phyloP scores from a whole-genome alignment of 2,113 vertebrate genomes.

The Myotis lucifugus region DNA sequence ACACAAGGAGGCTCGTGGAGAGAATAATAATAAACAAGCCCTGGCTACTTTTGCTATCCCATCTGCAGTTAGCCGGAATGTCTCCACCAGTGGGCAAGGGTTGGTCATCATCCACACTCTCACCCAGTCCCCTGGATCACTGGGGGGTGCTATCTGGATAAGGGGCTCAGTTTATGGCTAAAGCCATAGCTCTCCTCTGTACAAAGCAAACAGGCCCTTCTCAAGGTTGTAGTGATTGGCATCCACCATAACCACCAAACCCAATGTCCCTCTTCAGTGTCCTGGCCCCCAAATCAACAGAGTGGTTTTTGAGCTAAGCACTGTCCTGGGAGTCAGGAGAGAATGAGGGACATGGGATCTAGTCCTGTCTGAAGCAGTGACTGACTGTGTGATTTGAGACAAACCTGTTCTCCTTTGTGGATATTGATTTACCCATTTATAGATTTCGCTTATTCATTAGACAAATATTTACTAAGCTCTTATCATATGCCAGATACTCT shows the following conservation, averaged over 20 bases:
- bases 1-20: neutral
- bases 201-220: neutral
- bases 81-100: neutral
- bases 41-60: neutral
- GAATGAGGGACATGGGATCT: neutral
- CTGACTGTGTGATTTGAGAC: neutral
- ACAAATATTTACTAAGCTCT: neutral
- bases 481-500: neutral
- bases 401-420: neutral
- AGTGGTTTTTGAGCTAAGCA: neutral
- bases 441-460: neutral
- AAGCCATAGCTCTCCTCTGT: neutral
- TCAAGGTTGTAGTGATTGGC: neutral
- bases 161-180: neutral
- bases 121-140: neutral
- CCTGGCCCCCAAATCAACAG: neutral
- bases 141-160: neutral
- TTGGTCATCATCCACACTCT: neutral
- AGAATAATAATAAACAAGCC: neutral
- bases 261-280: neutral
- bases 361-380: neutral
- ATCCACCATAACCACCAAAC: neutral
- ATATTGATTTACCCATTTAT: neutral
- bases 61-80: neutral
- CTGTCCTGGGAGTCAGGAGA: neutral